Evolutionary conservation across 1,140 invertebrate species (phyloP).

Genomic region (Panonychus citri): DNA sequence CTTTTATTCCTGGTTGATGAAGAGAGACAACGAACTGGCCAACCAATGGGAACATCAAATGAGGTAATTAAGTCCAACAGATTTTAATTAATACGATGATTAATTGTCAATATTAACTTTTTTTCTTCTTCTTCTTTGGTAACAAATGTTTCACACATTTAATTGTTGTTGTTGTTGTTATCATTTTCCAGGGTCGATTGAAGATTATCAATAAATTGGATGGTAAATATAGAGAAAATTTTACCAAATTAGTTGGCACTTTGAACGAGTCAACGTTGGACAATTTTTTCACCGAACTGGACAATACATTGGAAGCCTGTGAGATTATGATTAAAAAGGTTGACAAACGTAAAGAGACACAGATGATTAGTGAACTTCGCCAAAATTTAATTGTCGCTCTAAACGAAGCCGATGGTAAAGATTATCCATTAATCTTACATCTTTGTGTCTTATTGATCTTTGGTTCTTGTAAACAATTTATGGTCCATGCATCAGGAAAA

Average conservation of each 20-base stretch:
- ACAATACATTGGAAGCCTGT: conserved; percentile 35
- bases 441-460: conserved; percentile 54
- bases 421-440: conserved; percentile 62
- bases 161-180: too few relatives aligned
- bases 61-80: conserved; percentile 22
- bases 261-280: conserved; percentile 30
- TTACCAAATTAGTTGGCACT: conserved; percentile 22
- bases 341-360: conserved; percentile 64
- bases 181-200: conserved; percentile 23
- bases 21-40: conserved; percentile 16
- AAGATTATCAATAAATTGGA: conserved; percentile 29
- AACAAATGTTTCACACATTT: too few relatives aligned
- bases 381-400: conserved; percentile 56
- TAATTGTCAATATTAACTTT: neutral
- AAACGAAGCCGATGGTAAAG: conserved; percentile 26
- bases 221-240: conserved; percentile 33
- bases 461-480: conserved; percentile 43
- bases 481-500: conserved; percentile 70
- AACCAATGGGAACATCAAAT: conserved; percentile 13
- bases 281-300: conserved; percentile 46
- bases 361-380: conserved; percentile 44
- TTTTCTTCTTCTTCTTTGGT: neutral
- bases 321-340: conserved; percentile 64
- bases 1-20: conserved; percentile 28
- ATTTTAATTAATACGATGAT: neutral